These are phyloP conservation scores for Heliconius hermathena DNA, from an alignment of 1,140 invertebrate species.

Conservation along the genomic window DNA sequence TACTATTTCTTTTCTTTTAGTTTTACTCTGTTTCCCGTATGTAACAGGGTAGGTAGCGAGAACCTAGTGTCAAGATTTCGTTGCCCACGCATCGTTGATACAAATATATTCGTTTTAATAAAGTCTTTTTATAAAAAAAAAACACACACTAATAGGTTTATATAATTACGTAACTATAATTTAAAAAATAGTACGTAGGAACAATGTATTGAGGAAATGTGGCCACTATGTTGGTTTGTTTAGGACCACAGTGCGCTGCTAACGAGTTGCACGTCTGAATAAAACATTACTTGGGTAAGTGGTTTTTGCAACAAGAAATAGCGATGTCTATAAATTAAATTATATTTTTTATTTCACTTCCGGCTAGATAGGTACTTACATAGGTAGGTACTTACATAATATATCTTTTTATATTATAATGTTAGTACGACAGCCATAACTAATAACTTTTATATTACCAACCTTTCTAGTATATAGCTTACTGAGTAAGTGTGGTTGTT, in stretches of 20 bases:
- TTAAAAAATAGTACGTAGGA: constrained; percentile 40
- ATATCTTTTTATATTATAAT: not conserved
- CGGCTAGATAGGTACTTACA: too few species aligned
- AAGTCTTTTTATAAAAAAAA: not conserved
- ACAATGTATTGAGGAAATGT: constrained; percentile 56
- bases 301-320: constrained; percentile 37
- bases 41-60: too few species aligned
- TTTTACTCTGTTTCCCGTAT: too few species aligned
- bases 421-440: too few species aligned
- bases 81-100: too few species aligned
- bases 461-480: too few species aligned
- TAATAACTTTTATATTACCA: too few species aligned
- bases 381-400: not conserved
- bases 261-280: constrained; percentile 78
- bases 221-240: constrained; percentile 67
- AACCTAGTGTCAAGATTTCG: too few species aligned
- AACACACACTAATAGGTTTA: not conserved
- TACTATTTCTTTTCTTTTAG: too few species aligned
- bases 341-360: not conserved
- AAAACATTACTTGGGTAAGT: constrained; percentile 63
- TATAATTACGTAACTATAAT: constrained; percentile 32
- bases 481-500: too few species aligned
- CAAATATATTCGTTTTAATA: not conserved
- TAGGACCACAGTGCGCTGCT: constrained; percentile 76
- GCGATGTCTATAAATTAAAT: not conserved